phyloP scores from a whole-genome alignment of 2,113 vertebrate genomes.

The Speoplatyrhinus poulsoni region DNA sequence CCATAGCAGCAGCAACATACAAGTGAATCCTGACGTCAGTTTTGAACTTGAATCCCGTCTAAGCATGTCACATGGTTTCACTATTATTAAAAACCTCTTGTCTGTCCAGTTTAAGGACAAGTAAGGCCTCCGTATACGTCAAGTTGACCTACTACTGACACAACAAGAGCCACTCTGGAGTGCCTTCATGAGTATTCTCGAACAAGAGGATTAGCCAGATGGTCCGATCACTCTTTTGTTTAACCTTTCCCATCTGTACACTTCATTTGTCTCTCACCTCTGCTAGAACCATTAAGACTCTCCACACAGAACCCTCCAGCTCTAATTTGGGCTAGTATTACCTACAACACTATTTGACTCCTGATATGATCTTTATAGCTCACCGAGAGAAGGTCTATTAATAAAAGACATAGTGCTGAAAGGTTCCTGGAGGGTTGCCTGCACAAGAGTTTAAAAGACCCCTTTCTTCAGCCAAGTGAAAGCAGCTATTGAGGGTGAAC shows the following conservation, averaged over 20 bases:
- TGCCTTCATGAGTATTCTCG: slow-evolving; percentile 57
- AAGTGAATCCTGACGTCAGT: not conserved
- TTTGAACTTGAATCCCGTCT: too few relatives aligned
- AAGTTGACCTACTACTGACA: slow-evolving; percentile 56
- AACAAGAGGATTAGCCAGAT: slow-evolving; percentile 71
- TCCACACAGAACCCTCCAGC: slow-evolving; percentile 9
- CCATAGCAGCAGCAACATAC: not conserved
- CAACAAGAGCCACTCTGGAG: slow-evolving; percentile 41
- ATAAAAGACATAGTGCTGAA: slow-evolving; percentile 62
- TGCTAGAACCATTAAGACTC: slow-evolving; percentile 40
- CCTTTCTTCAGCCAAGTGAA: slow-evolving; percentile 64
- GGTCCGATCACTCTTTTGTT: slow-evolving; percentile 59
- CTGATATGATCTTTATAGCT: slow-evolving; percentile 71
- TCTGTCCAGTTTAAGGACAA: not conserved
- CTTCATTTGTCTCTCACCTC: slow-evolving; percentile 32
- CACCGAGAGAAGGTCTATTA: slow-evolving; percentile 62
- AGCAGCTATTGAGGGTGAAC: slow-evolving; percentile 63
- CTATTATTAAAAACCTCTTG: slow-evolving; percentile 6
- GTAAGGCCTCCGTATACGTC: slow-evolving; percentile 35
- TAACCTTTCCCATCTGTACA: slow-evolving; percentile 57
- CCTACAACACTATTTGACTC: slow-evolving; percentile 58
- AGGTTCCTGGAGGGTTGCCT: slow-evolving; percentile 67
- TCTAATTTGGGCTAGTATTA: slow-evolving; percentile 59
- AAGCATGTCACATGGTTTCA: slow-evolving; percentile 4
- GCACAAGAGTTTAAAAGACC: slow-evolving; percentile 55